These are phyloP conservation scores for Cheilosia grossa DNA, from an alignment of 2,888 invertebrate genomes.

Conservation along the genomic window DNA sequence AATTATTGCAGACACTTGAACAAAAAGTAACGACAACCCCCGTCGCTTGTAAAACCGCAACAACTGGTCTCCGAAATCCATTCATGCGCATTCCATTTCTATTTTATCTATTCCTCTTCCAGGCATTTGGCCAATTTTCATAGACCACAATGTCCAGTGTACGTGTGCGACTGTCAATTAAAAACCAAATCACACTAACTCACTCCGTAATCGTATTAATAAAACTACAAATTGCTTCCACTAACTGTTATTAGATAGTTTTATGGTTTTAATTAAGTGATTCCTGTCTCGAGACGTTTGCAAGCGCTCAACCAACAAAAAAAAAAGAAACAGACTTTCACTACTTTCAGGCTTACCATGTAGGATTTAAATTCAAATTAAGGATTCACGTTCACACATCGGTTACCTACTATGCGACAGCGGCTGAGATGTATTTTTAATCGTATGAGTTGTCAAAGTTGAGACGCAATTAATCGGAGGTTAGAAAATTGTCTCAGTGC, in stretches of 20 bases:
- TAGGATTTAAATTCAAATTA: conserved; percentile 45
- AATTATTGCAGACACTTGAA: conserved; percentile 39
- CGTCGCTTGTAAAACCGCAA: conserved; percentile 8
- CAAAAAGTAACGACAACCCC: background rate
- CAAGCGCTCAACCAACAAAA: no score
- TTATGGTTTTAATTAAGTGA: conserved; percentile 69
- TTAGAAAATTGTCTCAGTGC: conserved; percentile 1
- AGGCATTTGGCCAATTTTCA: conserved; percentile 33
- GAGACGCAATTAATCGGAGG: conserved; percentile 45
- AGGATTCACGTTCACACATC: conserved; percentile 42
- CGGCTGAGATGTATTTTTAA: conserved; percentile 10
- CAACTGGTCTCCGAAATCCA: conserved; percentile 27
- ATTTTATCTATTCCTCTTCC: background rate
- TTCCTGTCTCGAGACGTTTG: conserved; percentile 45
- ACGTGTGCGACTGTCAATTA: conserved; percentile 42
- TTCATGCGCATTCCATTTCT: background rate
- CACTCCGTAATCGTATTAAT: conserved; percentile 65
- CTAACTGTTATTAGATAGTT: conserved; percentile 73
- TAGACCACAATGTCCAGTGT: conserved; percentile 6
- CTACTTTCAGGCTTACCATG: conserved; percentile 38
- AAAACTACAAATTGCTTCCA: conserved; percentile 66
- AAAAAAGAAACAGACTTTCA: conserved; percentile 53
- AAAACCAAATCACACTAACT: conserved; percentile 35
- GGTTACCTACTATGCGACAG: conserved; percentile 19
- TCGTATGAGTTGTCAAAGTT: conserved; percentile 6